phyloP scores from a whole-genome alignment of 2,888 invertebrate genomes.

The Volucella inflata region DNA sequence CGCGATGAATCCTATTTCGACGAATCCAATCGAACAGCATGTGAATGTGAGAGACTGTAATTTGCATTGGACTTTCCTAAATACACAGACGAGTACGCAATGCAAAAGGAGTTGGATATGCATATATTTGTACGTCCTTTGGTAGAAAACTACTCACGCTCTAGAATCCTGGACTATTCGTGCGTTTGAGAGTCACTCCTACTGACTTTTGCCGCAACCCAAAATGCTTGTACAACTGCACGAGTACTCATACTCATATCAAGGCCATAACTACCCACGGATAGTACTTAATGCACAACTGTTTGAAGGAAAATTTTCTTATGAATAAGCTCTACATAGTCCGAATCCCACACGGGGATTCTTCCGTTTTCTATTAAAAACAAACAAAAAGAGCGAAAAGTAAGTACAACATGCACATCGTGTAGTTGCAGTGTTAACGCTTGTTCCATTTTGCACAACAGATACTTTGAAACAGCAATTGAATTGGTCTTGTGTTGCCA shows the following conservation, averaged over 20 bases:
- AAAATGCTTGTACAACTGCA: slow-evolving; percentile 4
- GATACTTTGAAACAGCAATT: not conserved
- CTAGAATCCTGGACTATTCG: slow-evolving; percentile 14
- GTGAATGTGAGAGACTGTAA: slow-evolving; percentile 16
- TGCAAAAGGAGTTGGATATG: too few species aligned
- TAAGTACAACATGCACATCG: slow-evolving; percentile 55
- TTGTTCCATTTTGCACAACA: slow-evolving; percentile 43
- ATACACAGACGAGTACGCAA: too few species aligned
- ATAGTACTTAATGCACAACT: slow-evolving; percentile 21
- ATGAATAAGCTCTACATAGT: slow-evolving; percentile 31
- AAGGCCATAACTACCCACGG: slow-evolving; percentile 47
- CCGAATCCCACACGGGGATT: slow-evolving; percentile 64
- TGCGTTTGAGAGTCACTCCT: slow-evolving; percentile 17
- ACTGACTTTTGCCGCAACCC: not conserved
- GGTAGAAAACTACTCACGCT: slow-evolving; percentile 37
- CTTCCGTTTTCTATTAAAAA: slow-evolving; percentile 43
- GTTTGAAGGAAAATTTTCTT: slow-evolving; percentile 47
- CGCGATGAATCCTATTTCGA: slow-evolving; percentile 67
- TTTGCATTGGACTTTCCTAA: slow-evolving; percentile 25
- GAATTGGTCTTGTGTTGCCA: slow-evolving; percentile 3
- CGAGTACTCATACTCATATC: slow-evolving; percentile 16
- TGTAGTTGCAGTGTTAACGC: slow-evolving; percentile 61
- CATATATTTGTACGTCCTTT: not conserved
- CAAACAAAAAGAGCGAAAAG: slow-evolving; percentile 51
- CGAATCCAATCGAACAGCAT: slow-evolving; percentile 70